Evolutionary conservation across 2,888 invertebrate genomes (phyloP).

Genomic region (Caenorhabditis zanzibari): DNA sequence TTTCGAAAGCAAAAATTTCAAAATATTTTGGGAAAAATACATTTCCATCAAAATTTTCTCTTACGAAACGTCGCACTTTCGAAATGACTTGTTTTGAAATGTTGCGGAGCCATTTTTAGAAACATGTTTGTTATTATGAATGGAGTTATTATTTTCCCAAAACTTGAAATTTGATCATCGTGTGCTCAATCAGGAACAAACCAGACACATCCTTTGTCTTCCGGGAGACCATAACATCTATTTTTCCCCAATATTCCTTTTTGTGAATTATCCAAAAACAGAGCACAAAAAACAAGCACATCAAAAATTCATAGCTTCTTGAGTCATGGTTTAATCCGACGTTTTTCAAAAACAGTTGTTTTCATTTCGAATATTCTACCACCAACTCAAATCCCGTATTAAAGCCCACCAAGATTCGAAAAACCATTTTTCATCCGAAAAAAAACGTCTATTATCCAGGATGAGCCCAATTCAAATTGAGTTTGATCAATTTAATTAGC

Average conservation of each 20-base stretch:
- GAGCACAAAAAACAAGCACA: background rate
- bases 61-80: too few relatives aligned
- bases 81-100: too few relatives aligned
- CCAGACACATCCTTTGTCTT: too few relatives aligned
- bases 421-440: background rate
- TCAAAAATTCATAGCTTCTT: slow-evolving; percentile 1
- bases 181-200: too few relatives aligned
- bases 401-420: slow-evolving; percentile 14
- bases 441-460: background rate
- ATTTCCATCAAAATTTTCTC: too few relatives aligned
- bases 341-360: slow-evolving; percentile 15
- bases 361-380: background rate
- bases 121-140: too few relatives aligned
- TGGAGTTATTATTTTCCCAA: too few relatives aligned
- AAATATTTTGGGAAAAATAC: too few relatives aligned
- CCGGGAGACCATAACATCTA: too few relatives aligned
- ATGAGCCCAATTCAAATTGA: slow-evolving; percentile 32
- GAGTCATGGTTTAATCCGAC: slow-evolving; percentile 12
- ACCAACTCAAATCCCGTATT: slow-evolving; percentile 16
- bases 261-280: background rate
- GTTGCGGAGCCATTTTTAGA: too few relatives aligned
- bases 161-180: background rate
- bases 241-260: background rate
- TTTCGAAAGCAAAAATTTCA: too few relatives aligned
- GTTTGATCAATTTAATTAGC: slow-evolving; percentile 28